Evolutionary conservation across 2,797 vertebrate genomes (phyloP).

Genomic region (Sciurus carolinensis): DNA sequence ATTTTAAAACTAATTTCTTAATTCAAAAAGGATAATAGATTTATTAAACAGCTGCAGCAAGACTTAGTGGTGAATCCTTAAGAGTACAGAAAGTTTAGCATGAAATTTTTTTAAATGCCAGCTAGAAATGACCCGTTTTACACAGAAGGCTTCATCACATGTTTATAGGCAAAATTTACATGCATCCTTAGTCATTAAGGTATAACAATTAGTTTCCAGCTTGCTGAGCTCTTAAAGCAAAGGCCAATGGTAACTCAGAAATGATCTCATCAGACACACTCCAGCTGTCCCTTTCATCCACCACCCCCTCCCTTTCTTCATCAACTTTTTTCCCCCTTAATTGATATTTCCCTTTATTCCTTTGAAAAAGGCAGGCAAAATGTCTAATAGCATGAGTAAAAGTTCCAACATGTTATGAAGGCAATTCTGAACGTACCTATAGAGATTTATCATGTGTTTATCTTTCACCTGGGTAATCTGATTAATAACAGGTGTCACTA

Average conservation of each 20-base stretch:
- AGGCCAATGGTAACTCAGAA: slow-evolving; percentile 62
- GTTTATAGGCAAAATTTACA: slow-evolving; percentile 67
- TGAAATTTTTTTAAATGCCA: slow-evolving; percentile 50
- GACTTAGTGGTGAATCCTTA: neutral
- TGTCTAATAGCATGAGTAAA: neutral
- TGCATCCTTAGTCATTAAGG: slow-evolving; percentile 64
- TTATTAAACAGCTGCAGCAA: slow-evolving; percentile 59
- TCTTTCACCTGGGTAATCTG: neutral
- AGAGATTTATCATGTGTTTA: neutral
- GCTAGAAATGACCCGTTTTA: slow-evolving; percentile 70
- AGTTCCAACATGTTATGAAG: neutral
- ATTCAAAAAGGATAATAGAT: neutral
- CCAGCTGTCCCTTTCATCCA: slow-evolving; percentile 50
- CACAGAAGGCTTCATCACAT: neutral
- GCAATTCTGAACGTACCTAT: slow-evolving; percentile 7
- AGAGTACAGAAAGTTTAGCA: slow-evolving; percentile 9
- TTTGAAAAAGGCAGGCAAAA: slow-evolving; percentile 47
- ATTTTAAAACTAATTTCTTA: slow-evolving; percentile 61
- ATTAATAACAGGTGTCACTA: neutral
- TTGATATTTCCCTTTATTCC: slow-evolving; percentile 40
- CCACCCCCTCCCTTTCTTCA: neutral
- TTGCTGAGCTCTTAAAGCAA: slow-evolving; percentile 61
- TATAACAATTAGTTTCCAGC: slow-evolving; percentile 52
- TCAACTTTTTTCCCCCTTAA: neutral
- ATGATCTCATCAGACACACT: neutral